Evolutionary conservation across 2,797 vertebrate species (phyloP), one percentile per base, ranked within the genome.

Genomic region (Gila robusta): DNA sequence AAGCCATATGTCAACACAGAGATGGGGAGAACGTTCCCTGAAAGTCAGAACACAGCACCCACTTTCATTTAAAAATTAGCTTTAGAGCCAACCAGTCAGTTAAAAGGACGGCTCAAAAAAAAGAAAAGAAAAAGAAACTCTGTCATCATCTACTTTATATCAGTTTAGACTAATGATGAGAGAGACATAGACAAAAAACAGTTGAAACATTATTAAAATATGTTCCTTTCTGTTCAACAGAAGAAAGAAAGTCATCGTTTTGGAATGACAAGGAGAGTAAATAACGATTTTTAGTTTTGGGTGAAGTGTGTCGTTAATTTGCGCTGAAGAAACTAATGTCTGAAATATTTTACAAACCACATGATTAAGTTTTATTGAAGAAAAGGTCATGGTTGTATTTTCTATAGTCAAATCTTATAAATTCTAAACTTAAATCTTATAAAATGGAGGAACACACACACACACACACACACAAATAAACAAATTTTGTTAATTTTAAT

Each of bases 1-100:
- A 64, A 64, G 56, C 77, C 17, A 21, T 62, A 79, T 64, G 56
- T 79, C 56, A 79, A 79, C n/a, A 64, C n/a, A 12, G 56, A 64
- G 37, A n/a, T 28, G 9, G 10, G 37, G 16, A 79, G n/a, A 79
- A 1, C 7, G 0, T 59, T 76, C 28, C 21, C 28, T 69, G 19
- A 35, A 76, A 35, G 10, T 52, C 26, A 32, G 16, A 74, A 26
- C 44, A 64, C 26, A 28, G 62, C 26, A 28, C 26, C 12, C 64
- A 16, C 64, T 66, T 66, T 32, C 14, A 32, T 52, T 52, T 74
- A 52, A 28, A 23, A 76, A 76, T 35, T 1, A 6, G n/a, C n/a
- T 49, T 73, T 49, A 47, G 26, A 64, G n/a, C 26, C 26, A 47
- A 47, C 19, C 70, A 72, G 39, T 72, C 35, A 16, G 6, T 44